Evolutionary conservation across 2,113 vertebrate species (phyloP), one percentile per base, ranked within the genome.

Genomic region (Syrmaticus mikado): DNA sequence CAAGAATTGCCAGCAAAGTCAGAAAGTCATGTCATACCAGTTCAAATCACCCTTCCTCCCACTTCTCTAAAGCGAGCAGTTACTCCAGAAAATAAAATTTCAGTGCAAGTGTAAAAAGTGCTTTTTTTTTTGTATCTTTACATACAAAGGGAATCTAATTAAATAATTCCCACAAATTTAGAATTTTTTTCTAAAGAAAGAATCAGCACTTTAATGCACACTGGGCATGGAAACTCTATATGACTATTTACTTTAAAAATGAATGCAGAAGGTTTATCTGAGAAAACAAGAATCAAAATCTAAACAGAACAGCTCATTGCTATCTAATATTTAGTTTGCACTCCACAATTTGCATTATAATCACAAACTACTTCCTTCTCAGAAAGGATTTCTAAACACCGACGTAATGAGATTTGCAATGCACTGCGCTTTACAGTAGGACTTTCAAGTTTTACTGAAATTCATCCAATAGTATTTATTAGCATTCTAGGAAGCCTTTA

Each of bases 331-430:
- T 92, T 87, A 71, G 88, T 50, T 92, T 80, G 24, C 10, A 34
- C 25, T 57, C 30, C 22, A 64, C 16, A 76, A 90, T 95, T 95
- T 94, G 75, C 84, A 87, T 95, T 76, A 94, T 53, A 96, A 95
- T 91, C 13, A 62, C 38, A 1, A 2, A n/a, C 50, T 87, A 24
- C 38, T 62, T 83, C 60, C 34, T 77, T 41, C 72, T 87, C 72
- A 66, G 84, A 85, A 89, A 71, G 18, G 13, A 85, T 94, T 94
- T 92, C 74, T 82, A 85, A 93, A 87, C 65, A 82, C 17, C 1
- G 0, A 52, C 36, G 80, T 74, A 95, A 83, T 82, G 77, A 94
- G 65, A 86, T 93, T 76, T 85, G 64, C 80, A 89, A n/a, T 74
- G 89, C 81, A 92, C 67, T 88, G n/a, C 43, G 73, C 21, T 46